phyloP scores from a whole-genome alignment of 2,888 invertebrate species.

The Dascillus cervinus region DNA sequence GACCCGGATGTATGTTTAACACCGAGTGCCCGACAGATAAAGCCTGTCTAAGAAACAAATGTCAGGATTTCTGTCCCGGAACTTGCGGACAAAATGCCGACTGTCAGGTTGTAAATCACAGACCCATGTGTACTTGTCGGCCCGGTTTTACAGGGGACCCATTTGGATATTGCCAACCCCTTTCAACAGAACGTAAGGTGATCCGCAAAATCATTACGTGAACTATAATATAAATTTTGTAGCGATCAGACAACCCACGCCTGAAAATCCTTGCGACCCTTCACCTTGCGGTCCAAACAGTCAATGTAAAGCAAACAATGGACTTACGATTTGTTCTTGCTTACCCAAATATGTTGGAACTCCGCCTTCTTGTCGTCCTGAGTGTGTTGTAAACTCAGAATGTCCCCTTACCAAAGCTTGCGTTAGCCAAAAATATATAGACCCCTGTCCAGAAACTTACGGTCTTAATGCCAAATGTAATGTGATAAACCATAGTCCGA shows the following conservation, averaged over 20 bases:
- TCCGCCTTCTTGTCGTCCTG: conserved; percentile 62
- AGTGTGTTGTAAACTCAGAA: conserved; percentile 63
- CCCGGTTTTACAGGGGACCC: conserved; percentile 61
- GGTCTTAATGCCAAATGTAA: conserved; percentile 62
- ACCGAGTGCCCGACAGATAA: conserved; percentile 55
- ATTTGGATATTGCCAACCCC: conserved; percentile 44
- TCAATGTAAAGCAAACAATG: conserved; percentile 53
- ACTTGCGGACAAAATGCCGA: conserved; percentile 61
- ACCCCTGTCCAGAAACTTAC: conserved; percentile 69
- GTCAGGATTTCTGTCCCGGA: conserved; percentile 61
- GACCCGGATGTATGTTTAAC: conserved; percentile 59
- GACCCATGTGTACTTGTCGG: conserved; percentile 56
- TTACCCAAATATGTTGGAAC: conserved; percentile 58
- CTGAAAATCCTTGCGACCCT: conserved; percentile 57
- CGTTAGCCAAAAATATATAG: conserved; percentile 61
- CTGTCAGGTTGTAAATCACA: conserved; percentile 59
- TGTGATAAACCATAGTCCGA: conserved; percentile 69
- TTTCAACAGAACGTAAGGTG: conserved; percentile 42
- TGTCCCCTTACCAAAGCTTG: conserved; percentile 62
- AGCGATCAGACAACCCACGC: conserved; percentile 31
- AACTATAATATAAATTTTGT: too few species aligned
- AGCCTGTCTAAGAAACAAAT: conserved; percentile 59
- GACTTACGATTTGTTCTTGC: conserved; percentile 57
- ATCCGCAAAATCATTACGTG: conserved; percentile 3
- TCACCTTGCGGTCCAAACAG: conserved; percentile 70